A percentile compares a stretch with the other conserved stretches of the same genome.
These are phyloP conservation scores for Lepus townsendii DNA, from an alignment of 2,797 vertebrate genomes.

Conservation along the genomic window DNA sequence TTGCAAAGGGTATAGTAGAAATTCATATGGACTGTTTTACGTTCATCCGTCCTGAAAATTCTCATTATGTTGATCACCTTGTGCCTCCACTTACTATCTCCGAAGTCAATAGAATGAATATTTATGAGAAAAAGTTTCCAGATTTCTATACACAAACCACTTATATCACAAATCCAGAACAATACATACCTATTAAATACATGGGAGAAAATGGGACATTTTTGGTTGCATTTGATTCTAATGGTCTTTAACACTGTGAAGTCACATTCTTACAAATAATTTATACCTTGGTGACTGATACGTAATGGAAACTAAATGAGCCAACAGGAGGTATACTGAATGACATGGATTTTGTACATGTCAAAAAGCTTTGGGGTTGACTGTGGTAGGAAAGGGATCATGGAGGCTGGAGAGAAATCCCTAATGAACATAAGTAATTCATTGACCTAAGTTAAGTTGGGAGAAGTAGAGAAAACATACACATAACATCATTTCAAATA, in stretches of 20 bases:
- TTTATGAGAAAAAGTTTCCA: neutral
- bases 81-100: neutral
- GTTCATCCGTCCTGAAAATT: neutral
- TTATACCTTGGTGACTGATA: neutral
- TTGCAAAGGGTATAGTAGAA: neutral
- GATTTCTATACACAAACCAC: neutral
- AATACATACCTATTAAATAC: neutral
- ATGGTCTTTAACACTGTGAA: neutral
- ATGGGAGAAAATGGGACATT: neutral
- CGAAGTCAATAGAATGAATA: neutral
- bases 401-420: neutral
- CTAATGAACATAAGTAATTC: neutral
- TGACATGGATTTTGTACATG: neutral
- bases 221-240: neutral
- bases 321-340: neutral
- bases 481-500: neutral
- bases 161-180: neutral
- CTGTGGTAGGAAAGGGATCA: neutral
- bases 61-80: neutral
- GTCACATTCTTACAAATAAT: slow-evolving; percentile 2
- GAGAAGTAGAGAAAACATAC: neutral
- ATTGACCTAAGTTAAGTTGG: neutral
- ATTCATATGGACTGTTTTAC: neutral
- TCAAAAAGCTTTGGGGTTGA: neutral
- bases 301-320: neutral